phyloP scores from a whole-genome alignment of 2,797 vertebrate genomes.

The Microctenopoma lineatum region DNA sequence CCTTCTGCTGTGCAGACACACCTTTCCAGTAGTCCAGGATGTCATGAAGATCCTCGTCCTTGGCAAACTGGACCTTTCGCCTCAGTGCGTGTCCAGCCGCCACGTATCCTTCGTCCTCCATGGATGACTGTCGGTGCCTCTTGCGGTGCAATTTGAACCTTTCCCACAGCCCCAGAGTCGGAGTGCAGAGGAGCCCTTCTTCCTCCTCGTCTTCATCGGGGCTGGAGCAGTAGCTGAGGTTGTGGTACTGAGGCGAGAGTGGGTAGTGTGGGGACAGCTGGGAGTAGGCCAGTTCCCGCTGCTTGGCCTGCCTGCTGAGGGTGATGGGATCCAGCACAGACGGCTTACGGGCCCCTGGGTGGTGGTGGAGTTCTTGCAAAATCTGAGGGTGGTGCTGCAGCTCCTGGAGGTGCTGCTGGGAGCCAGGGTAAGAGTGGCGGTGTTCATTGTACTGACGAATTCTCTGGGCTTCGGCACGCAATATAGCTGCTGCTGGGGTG shows the following conservation, averaged over 20 bases:
- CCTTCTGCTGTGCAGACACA: slow-evolving; percentile 98
- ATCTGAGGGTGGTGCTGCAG: slow-evolving; percentile 88
- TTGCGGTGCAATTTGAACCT: slow-evolving; percentile 95
- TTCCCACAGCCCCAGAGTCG: slow-evolving; percentile 94
- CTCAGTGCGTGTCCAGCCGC: slow-evolving; percentile 96
- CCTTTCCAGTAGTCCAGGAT: slow-evolving; percentile 99
- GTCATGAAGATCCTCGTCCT: slow-evolving; percentile 98
- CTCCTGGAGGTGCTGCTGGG: slow-evolving; percentile 91
- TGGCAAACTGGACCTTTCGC: slow-evolving; percentile 98
- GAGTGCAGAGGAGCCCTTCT: slow-evolving; percentile 88
- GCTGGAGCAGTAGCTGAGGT: slow-evolving; percentile 95
- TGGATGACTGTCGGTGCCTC: slow-evolving; percentile 88
- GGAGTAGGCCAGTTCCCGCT: slow-evolving; percentile 93
- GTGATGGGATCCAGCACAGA: slow-evolving; percentile 94
- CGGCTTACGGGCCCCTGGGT: slow-evolving; percentile 85
- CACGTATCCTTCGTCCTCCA: slow-evolving; percentile 92
- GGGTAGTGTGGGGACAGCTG: slow-evolving; percentile 95
- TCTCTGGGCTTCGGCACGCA: slow-evolving; percentile 93
- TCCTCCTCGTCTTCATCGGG: slow-evolving; percentile 87
- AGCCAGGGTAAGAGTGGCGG: slow-evolving; percentile 94
- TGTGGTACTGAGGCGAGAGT: slow-evolving; percentile 95
- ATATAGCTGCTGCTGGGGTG: slow-evolving; percentile 89
- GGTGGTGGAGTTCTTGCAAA: slow-evolving; percentile 87
- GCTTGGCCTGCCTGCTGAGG: slow-evolving; percentile 90
- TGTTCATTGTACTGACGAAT: slow-evolving; percentile 94